Conservation (phyloP, 2,113 vertebrate genomes). For the Lophotis ruficrista region DNA sequence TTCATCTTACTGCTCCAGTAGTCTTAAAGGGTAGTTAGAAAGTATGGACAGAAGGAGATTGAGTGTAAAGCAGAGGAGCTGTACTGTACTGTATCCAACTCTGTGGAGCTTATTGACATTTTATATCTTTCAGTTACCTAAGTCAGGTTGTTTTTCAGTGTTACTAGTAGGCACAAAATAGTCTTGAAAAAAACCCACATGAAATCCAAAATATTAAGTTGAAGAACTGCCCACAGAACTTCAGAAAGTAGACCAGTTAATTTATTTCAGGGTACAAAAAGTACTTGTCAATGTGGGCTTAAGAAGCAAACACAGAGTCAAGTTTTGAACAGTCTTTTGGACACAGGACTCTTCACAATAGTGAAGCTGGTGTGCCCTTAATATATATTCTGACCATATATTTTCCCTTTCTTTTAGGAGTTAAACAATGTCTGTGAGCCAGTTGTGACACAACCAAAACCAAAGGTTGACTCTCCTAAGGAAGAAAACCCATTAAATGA, state of each 20-base stretch:
- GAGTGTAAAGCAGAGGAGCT: background rate
- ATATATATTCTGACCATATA: background rate
- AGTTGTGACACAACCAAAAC: conserved; percentile 82
- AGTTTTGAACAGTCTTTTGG: background rate
- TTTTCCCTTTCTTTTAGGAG: conserved; percentile 64
- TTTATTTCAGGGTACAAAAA: background rate
- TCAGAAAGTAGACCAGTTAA: background rate
- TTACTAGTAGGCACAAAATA: background rate
- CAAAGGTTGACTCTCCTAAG: conserved; percentile 82
- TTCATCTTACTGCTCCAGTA: background rate
- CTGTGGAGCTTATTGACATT: background rate
- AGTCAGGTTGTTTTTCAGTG: background rate
- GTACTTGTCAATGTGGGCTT: background rate
- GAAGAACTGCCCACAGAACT: background rate
- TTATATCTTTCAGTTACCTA: background rate
- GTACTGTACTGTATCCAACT: background rate
- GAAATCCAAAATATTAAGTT: background rate
- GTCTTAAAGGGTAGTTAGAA: background rate
- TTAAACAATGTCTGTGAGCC: conserved; percentile 78
- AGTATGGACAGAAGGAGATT: background rate
- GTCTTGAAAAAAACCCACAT: rapidly evolving
- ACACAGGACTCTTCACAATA: background rate
- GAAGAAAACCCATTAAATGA: conserved; percentile 77
- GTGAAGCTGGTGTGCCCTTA: background rate
- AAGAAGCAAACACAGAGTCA: background rate